Conservation (phyloP, 2,797 vertebrate genomes). For the Lutjanus campechanus region DNA sequence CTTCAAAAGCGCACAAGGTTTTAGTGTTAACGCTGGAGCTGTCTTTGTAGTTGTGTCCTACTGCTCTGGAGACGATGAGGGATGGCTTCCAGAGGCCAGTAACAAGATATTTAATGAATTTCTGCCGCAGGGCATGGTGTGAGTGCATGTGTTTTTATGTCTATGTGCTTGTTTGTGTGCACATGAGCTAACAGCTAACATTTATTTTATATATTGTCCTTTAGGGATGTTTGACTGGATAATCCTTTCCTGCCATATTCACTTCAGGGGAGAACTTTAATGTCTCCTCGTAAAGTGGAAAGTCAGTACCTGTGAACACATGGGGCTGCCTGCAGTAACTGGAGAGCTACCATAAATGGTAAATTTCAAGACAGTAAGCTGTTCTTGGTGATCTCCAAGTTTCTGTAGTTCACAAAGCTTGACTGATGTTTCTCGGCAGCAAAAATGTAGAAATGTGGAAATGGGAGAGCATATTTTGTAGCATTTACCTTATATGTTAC, state of each 20-base stretch:
- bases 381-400: conserved; percentile 49
- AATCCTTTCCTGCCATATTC: conserved; percentile 55
- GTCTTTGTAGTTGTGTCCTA: conserved; percentile 75
- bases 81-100: conserved; percentile 61
- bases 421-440: conserved; percentile 47
- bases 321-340: conserved; percentile 48
- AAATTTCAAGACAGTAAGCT: conserved; percentile 61
- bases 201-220: conserved; percentile 26
- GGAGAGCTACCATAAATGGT: conserved; percentile 76
- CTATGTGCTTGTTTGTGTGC: conserved; percentile 19
- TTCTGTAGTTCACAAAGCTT: conserved; percentile 38
- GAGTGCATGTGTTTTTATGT: conserved; percentile 42
- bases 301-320: conserved; percentile 75
- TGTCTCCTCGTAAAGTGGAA: conserved; percentile 70
- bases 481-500: not conserved
- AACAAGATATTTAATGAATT: conserved; percentile 72
- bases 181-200: conserved; percentile 1
- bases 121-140: conserved; percentile 53
- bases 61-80: conserved; percentile 55
- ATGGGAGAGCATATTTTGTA: conserved; percentile 19
- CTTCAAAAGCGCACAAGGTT: conserved; percentile 66
- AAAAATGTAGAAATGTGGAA: conserved; percentile 12
- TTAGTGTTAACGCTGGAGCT: conserved; percentile 41
- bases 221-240: conserved; percentile 52
- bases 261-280: conserved; percentile 61